These are phyloP conservation scores for Mellivora capensis DNA, from an alignment of 2,113 vertebrate species.

Conservation along the genomic window DNA sequence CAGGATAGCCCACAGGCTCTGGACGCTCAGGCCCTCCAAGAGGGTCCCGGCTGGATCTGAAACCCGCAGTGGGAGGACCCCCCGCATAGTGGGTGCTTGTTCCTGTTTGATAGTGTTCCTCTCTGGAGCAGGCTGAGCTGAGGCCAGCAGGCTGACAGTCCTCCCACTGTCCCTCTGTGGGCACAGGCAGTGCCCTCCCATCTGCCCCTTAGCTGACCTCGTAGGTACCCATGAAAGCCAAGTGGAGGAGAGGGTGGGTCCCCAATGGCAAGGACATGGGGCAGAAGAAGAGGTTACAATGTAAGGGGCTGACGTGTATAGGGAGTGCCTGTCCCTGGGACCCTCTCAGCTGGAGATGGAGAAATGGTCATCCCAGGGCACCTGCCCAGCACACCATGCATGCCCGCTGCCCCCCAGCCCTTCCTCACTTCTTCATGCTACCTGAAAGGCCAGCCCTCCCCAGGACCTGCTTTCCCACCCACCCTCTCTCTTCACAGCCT, in stretches of 20 bases:
- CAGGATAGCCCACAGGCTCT: neutral
- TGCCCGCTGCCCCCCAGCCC: neutral
- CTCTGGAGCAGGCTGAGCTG: neutral
- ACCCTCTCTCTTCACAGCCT: fast-evolving
- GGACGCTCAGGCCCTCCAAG: neutral
- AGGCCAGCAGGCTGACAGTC: neutral
- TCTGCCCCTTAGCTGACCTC: neutral
- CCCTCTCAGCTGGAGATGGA: neutral
- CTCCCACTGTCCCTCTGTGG: neutral
- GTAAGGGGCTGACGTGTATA: neutral
- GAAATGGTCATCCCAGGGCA: too few relatives aligned
- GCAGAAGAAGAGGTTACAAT: neutral
- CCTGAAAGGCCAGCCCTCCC: neutral
- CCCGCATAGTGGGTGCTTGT: neutral
- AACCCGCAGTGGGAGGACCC: neutral
- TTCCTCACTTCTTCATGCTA: neutral
- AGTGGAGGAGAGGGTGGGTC: neutral
- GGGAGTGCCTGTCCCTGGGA: neutral
- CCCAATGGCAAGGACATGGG: neutral
- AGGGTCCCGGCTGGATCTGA: neutral
- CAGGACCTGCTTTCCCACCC: neutral
- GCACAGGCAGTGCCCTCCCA: neutral
- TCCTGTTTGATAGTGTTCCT: neutral
- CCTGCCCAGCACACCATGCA: neutral
- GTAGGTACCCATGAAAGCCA: neutral